Evolutionary conservation across 2,797 vertebrate genomes (phyloP).

Genomic region (Halcyon leucocephala): DNA sequence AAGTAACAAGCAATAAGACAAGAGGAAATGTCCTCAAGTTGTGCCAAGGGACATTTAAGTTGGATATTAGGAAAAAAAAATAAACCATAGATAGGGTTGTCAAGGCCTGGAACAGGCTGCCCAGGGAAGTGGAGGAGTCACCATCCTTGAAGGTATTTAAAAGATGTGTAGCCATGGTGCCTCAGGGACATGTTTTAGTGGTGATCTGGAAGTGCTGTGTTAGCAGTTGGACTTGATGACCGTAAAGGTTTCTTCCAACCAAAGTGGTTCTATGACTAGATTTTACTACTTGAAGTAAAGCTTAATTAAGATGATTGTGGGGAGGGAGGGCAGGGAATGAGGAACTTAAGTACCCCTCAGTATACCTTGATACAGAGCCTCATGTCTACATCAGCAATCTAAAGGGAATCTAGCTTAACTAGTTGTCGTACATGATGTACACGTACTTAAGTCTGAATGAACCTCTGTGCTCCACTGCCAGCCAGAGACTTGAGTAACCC

Average conservation of each 20-base stretch:
- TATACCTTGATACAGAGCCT: not conserved
- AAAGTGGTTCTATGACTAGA: not conserved
- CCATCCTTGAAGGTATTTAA: too few species aligned
- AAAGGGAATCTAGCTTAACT: not conserved
- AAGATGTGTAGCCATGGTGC: too few species aligned
- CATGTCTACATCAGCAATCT: not conserved
- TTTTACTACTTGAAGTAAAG: not conserved
- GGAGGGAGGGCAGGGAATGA: not conserved
- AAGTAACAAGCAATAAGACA: not conserved
- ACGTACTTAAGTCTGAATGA: not conserved
- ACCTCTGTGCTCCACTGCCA: not conserved
- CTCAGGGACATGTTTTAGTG: too few species aligned
- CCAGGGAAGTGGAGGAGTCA: too few species aligned
- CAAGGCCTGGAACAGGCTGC: too few species aligned
- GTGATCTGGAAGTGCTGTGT: not conserved
- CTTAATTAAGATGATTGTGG: not conserved
- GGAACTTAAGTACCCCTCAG: not conserved
- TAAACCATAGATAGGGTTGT: not conserved
- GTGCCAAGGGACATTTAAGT: too few species aligned
- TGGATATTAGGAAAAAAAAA: too few species aligned
- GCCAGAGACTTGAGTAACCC: not conserved
- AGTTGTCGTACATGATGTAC: accelerated
- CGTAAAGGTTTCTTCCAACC: not conserved
- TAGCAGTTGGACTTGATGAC: not conserved
- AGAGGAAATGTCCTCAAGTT: not conserved